Evolutionary conservation across 1,140 invertebrate species (phyloP), one percentile per base, ranked within the genome.

Genomic region (Microplitis mediator): DNA sequence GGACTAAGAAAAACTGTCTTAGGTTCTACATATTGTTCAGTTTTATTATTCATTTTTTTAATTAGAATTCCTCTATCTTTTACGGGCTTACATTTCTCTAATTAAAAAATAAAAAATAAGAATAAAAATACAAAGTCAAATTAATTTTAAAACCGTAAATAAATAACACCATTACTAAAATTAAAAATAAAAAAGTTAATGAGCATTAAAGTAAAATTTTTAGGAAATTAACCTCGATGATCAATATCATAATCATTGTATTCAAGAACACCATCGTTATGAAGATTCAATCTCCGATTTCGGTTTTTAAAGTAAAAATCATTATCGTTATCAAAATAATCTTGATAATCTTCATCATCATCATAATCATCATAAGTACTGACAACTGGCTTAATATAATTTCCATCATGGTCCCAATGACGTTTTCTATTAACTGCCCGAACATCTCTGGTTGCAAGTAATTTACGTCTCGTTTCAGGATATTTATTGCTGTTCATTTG

Each of bases 221-320:
- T 1, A 23, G 2, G 23, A 23, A 9, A 45, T 45, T 66, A 58
- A 9, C 69, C 67, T 31, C 23, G 23, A 2, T 35, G 35, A 6
- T 76, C 62, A 32, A 65, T 71, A 3, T 82, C 76, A 67, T 81
- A 82, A 75, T 82, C 79, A 62, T 82, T 80, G 73, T 82, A 81
- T 36, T 78, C 77, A 11, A 82, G 76, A 23, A 75, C 67, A 11
- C 70, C 62, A 34, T 14, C 39, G n/a, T 58, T 50, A 71, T 31
- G 16, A 13, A 50, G 16, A 71, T 71, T 56, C 31, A 50, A 23
- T 13, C 71, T 51, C 16, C 70, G 67, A 58, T 68, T 36, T 6
- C 74, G 74, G 45, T 68, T 75, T 31, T 61, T 72, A 35, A 66
- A 63, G 45, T 16, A 4, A 14, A 6, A 5, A n/a, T 6, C 6